phyloP scores from a whole-genome alignment of 2,113 vertebrate species.

The Delphinapterus leucas region DNA sequence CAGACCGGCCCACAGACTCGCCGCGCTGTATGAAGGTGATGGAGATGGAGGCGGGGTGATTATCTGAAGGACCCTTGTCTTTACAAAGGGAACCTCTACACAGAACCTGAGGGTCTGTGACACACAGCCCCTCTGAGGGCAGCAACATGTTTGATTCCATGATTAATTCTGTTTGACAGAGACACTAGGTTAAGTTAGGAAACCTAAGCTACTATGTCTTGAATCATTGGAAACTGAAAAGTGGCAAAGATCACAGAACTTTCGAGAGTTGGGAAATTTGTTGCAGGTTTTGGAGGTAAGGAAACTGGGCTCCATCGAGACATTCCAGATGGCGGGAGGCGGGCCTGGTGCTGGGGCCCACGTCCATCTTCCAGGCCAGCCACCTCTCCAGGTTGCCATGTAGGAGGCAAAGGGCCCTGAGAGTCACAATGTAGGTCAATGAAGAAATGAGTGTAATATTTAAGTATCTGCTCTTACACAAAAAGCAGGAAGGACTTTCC shows the following conservation, averaged over 20 bases:
- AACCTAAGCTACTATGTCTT: neutral
- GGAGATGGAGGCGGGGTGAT: neutral
- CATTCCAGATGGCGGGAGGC: neutral
- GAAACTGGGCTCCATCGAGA: neutral
- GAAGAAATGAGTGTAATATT: neutral
- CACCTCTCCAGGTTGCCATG: neutral
- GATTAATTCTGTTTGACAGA: neutral
- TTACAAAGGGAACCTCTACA: neutral
- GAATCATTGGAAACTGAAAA: neutral
- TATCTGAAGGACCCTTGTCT: neutral
- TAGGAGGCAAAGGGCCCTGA: neutral
- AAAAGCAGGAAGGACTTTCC: neutral
- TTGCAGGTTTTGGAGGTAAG: neutral
- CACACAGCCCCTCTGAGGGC: neutral
- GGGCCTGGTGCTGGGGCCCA: neutral
- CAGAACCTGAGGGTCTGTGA: fast-evolving
- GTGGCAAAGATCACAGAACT: neutral
- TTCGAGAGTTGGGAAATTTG: neutral
- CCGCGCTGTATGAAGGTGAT: neutral
- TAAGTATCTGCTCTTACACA: neutral
- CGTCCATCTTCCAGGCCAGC: neutral
- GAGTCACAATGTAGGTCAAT: neutral
- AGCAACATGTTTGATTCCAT: neutral
- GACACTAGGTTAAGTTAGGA: neutral
- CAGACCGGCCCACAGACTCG: neutral